Evolutionary conservation across 1,140 invertebrate species (phyloP).

Genomic region (Papilio glaucus): DNA sequence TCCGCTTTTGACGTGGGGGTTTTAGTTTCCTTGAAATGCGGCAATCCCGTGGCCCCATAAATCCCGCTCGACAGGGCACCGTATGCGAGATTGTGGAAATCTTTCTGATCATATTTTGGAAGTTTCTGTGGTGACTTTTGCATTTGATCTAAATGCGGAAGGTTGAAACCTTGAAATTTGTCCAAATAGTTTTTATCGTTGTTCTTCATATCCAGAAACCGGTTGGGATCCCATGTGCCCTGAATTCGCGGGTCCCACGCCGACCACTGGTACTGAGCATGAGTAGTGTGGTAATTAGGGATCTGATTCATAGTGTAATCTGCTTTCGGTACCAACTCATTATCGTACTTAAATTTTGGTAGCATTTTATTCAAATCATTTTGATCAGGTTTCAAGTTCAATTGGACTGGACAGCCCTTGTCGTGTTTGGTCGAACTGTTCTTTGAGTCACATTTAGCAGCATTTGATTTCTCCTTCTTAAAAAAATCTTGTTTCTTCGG

Average conservation of each 20-base stretch:
- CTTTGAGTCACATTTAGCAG: slow-evolving; percentile 74
- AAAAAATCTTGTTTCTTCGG: slow-evolving; percentile 83
- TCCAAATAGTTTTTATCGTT: slow-evolving; percentile 80
- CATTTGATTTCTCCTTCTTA: slow-evolving; percentile 80
- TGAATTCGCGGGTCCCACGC: slow-evolving; percentile 84
- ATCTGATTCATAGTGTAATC: slow-evolving; percentile 85
- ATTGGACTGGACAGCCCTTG: slow-evolving; percentile 68
- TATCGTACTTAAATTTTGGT: slow-evolving; percentile 84
- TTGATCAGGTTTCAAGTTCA: slow-evolving; percentile 71
- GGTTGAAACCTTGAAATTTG: slow-evolving; percentile 83
- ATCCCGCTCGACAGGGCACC: slow-evolving; percentile 73
- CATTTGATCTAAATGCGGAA: slow-evolving; percentile 83
- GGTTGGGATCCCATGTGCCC: slow-evolving; percentile 78
- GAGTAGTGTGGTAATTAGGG: slow-evolving; percentile 85
- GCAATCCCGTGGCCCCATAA: slow-evolving; percentile 70
- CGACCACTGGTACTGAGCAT: slow-evolving; percentile 85
- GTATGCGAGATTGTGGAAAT: slow-evolving; percentile 81
- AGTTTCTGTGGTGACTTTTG: slow-evolving; percentile 82
- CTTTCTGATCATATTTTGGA: slow-evolving; percentile 79
- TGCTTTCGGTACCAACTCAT: slow-evolving; percentile 81
- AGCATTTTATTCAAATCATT: slow-evolving; percentile 81
- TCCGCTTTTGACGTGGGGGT: slow-evolving; percentile 70
- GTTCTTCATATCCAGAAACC: slow-evolving; percentile 78
- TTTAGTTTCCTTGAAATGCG: slow-evolving; percentile 80
- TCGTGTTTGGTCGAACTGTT: slow-evolving; percentile 76